phyloP scores from a whole-genome alignment of 2,113 vertebrate species.

The Salvelinus namaycush region DNA sequence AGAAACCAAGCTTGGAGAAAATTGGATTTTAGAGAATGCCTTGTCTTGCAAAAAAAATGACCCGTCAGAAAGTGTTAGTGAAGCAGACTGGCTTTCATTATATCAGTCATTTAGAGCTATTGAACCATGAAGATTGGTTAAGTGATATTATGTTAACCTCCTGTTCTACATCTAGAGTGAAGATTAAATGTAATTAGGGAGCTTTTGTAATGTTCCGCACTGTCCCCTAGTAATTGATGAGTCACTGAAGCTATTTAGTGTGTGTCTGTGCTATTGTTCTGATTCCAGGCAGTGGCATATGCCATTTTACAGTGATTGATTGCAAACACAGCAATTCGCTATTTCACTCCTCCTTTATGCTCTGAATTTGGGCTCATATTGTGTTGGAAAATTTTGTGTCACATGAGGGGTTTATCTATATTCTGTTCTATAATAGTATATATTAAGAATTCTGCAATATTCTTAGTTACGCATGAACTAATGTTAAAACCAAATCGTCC shows the following conservation, averaged over 20 bases:
- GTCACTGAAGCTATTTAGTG: constrained; percentile 63
- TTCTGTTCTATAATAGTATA: not conserved
- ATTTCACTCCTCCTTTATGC: constrained; percentile 28
- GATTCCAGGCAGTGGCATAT: constrained; percentile 39
- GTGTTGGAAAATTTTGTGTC: not conserved
- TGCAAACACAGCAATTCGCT: constrained; percentile 28
- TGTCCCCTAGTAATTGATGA: constrained; percentile 68
- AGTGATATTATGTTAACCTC: constrained; percentile 81
- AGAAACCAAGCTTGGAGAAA: constrained; percentile 72
- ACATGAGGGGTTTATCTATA: not conserved
- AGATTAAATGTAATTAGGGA: constrained; percentile 77
- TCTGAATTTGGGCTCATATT: constrained; percentile 36
- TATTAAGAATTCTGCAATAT: too few species aligned
- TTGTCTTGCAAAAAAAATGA: constrained; percentile 72
- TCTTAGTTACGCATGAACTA: too few species aligned
- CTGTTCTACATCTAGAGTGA: constrained; percentile 75
- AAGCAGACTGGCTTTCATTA: constrained; percentile 77
- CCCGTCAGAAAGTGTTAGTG: constrained; percentile 71
- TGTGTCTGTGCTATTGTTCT: constrained; percentile 57
- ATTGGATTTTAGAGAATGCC: constrained; percentile 76
- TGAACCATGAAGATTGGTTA: constrained; percentile 78
- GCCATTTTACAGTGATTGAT: constrained; percentile 46
- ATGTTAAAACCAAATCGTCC: too few species aligned
- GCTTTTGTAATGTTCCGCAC: constrained; percentile 65
- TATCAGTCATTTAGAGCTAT: constrained; percentile 71